These are phyloP conservation scores for Ophion ventricosus DNA, from an alignment of 2,888 invertebrate genomes.

Conservation along the genomic window DNA sequence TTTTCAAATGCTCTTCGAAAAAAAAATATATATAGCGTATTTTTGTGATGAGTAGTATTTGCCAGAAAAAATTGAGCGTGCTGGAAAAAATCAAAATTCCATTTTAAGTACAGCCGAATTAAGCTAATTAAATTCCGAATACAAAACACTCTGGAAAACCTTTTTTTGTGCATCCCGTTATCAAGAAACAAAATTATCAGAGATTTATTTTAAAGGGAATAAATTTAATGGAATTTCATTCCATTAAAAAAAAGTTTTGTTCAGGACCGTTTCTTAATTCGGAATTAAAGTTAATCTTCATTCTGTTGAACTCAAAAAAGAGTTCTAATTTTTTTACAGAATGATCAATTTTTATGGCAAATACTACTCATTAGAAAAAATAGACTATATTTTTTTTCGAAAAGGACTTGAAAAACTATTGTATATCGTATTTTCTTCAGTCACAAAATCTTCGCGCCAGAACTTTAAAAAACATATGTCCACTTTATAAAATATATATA, in stretches of 20 bases:
- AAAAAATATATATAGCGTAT: no score
- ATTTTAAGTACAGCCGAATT: neutral
- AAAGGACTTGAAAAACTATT: no score
- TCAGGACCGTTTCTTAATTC: no score
- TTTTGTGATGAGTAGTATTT: no score
- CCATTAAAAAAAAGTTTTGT: no score
- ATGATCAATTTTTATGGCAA: neutral
- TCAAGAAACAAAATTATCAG: no score
- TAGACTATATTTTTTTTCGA: neutral
- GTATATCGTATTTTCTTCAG: neutral
- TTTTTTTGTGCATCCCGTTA: neutral
- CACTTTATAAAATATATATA: no score
- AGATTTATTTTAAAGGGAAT: no score
- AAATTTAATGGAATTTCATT: no score
- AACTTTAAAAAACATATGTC: neutral
- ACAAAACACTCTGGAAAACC: neutral
- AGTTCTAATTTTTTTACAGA: neutral
- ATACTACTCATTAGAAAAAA: neutral
- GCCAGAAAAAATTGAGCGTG: no score
- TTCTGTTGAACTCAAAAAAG: neutral
- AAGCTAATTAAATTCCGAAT: neutral
- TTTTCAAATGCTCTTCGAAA: no score
- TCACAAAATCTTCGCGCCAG: neutral
- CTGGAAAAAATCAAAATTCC: neutral
- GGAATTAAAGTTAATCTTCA: neutral